Base-by-base conservation (phyloP, 2,113 vertebrate genomes). In the Zosterops hypoxanthus region DNA sequence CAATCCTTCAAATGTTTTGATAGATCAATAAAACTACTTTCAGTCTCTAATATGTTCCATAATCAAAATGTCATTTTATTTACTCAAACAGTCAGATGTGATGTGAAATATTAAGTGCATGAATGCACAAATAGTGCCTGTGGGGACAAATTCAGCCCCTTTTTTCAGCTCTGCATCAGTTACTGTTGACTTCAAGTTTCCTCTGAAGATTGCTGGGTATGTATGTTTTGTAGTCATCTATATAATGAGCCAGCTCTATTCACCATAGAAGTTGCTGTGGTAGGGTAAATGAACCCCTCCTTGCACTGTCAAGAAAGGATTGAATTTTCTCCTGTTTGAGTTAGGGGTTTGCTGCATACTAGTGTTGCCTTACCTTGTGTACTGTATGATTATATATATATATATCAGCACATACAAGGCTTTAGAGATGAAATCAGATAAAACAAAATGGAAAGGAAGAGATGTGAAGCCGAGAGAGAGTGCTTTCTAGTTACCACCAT, bases 1-100 rank as follows among this genome's bases (percentile, higher is more conserved):
- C 76, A 91, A 83, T 97, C 84, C 55, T 92, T 95, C 83, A 91
- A 95, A 80, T 61, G 55, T 77, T 96, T 94, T 89, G 61, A 66
- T 72, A 52, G 53, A 92, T 90, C 84, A 91, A 60, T 71, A 79
- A 88, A 94, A 86, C 33, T 76, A 25, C 75, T 77, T 71, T 95
- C 59, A 91, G 46, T 77, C 52, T 92, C 82, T 69, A 94, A 80
- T 81, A 71, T 24, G 34, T 82, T 85, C 77, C 86, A 72, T 94
- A 84, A 93, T 93, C 90, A 94, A 93, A 94, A 90, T 83, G 47
- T 66, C 82, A 88, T 52, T 78, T 88, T 82, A 88, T 96, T 96
- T 95, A 91, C 84, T 82, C 82, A 92, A 91, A 85, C 76, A 96
- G 77, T 91, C 79, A 90, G 78, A 86, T 88, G 61, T 71, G 17